Evolutionary conservation across 2,797 vertebrate genomes (phyloP).

Genomic region (Chromis chromis): DNA sequence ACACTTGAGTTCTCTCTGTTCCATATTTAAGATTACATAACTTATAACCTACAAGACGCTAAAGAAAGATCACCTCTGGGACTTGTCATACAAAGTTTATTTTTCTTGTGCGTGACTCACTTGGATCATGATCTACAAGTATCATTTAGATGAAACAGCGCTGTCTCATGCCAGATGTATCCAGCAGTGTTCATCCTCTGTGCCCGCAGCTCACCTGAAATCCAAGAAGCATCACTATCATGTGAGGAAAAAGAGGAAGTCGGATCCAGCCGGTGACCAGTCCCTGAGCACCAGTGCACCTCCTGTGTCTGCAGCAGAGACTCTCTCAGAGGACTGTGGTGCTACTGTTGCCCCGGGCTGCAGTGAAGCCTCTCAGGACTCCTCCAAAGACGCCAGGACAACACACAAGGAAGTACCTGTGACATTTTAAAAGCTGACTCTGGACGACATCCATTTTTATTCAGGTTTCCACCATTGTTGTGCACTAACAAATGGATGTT

Average conservation of each 20-base stretch:
- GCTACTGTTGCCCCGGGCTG: conserved; percentile 35
- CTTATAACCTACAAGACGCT: not conserved
- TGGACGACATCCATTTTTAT: not conserved
- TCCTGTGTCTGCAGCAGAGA: conserved; percentile 30
- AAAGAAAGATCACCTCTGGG: no score
- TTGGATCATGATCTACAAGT: not conserved
- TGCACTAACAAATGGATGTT: conserved; percentile 4
- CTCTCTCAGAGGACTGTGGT: conserved; percentile 32
- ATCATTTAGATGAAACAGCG: not conserved
- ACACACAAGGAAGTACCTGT: conserved; percentile 49
- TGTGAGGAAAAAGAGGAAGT: conserved; percentile 88
- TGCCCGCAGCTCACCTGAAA: conserved; percentile 88
- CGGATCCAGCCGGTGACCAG: conserved; percentile 57
- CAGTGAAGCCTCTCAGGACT: conserved; percentile 35
- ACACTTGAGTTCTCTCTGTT: not conserved
- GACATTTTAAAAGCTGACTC: conserved; percentile 37
- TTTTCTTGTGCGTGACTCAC: not conserved
- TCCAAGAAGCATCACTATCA: conserved; percentile 92
- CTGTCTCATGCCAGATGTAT: not conserved
- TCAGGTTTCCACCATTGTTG: conserved; percentile 10
- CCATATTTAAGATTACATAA: not conserved
- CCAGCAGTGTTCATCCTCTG: not conserved
- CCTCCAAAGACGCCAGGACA: conserved; percentile 28
- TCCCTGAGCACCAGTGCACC: not conserved
- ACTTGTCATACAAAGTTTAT: not conserved